Base-by-base conservation (phyloP, 2,797 vertebrate genomes). In the Molossus alvarezi region DNA sequence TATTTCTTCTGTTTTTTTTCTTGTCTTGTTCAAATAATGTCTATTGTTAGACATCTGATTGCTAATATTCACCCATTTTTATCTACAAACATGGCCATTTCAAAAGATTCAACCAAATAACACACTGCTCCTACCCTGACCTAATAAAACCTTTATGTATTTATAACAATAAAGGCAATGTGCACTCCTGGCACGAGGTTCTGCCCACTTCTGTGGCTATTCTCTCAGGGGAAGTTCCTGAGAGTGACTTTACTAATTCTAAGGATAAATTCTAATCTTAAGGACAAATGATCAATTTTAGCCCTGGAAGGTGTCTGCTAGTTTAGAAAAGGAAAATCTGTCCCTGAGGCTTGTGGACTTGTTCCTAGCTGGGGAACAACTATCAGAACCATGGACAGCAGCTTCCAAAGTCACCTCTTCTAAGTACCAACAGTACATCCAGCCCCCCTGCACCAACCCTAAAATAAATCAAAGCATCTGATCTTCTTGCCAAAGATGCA, bases 1-100 rank as follows among this genome's bases (percentile, higher is more conserved):
- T 90, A 33, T 87, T 92, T 41, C 65, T 77, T 77, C 65, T 55
- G 23, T 93, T 95, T 82, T 69, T 92, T 82, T 57, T 79, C 53
- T 93, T 64, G 7, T 58, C 57, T 92, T 76, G 21, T 91, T 87
- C 51, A 86, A 71, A 75, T 69, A 69, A 69, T 20, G 33, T 69
- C 20, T 80, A 45, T 64, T 90, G 14, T 79, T 48, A 60, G 9
- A 89, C 8, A 65, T 25, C 57, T 89, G 65, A 48, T 27, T 51
- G 58, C 27, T 94, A 37, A 86, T 57, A 67, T 37, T 33, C 53
- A 62, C 60, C 45, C 11, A 9, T 37, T 82, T 86, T 89, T 71
- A 95, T 20, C 48, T 37, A 89, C 18, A 60, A 65, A 80, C 9
- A 60, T 13, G 12, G 41, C 9, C 25, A 60, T 57, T 91, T 92